Evolutionary conservation across 2,888 invertebrate species (phyloP), one percentile per base, ranked within the genome.

Genomic region (Reticulitermes lucifugus): DNA sequence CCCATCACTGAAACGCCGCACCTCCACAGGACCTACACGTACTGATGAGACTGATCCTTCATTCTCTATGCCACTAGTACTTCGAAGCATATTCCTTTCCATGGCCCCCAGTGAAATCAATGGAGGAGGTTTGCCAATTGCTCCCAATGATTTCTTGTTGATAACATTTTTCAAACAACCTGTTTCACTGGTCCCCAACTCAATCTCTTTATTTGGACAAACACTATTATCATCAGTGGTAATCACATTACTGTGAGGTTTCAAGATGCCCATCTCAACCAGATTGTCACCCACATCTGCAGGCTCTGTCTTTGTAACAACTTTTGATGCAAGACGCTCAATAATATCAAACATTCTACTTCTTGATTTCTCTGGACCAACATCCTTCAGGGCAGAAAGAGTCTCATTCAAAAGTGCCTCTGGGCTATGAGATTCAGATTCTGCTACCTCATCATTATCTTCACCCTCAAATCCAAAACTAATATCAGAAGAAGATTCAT

Each of bases 11-110:
- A 41, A 59, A 12, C 59, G 41, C 35, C 35, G 29, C 43, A 73
- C 85, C 51, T 85, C 85, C 22, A 85, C 60, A 21, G 85, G 83
- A 25, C 83, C 85, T 4, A 85, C 85, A 46, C 59, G 43, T 4
- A 70, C 35, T 46, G 77, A 77, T 41, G 77, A 41, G 18, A n/a
- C 7, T 12, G 51, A 43, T 71, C 22, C 25, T 22, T 77, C 77
- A 46, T 18, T n/a, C 41, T 14, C n/a, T 7, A 77, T n/a, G 5
- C 10, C 22, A 46, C 77, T 77, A 41, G 14, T 18, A 29, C 21
- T 6, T 46, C n/a, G 21, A 14, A 29, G 46, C 71, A 83, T 18
- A 46, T 71, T 43, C 41, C 14, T 25, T 41, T 41, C 43, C 41
- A n/a, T 65, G 18, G 35, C 46, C 25, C 35, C 43, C 0, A 77